Evolutionary conservation across 2,888 invertebrate genomes (phyloP), one percentile per base, ranked within the genome.

Genomic region (Acanthococcus lagerstroemiae): DNA sequence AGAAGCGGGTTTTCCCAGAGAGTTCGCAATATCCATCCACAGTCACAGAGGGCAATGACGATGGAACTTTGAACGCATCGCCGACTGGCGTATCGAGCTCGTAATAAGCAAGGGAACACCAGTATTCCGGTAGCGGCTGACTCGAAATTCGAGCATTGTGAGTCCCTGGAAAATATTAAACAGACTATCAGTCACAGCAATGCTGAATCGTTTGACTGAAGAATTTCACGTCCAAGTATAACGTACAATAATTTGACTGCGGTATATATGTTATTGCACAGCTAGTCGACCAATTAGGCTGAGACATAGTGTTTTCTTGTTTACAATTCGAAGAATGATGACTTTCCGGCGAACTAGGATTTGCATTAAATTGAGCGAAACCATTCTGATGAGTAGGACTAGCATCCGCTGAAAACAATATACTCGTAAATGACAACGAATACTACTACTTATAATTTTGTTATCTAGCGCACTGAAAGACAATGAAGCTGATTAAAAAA

Each of bases 51-150:
- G 90, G 91, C 76, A 90, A 89, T 71, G 90, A 88, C 58, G 90
- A 90, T 60, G 88, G 89, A 56, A 90, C 90, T 78, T 90, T 90
- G 74, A 91, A 91, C 0, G 90, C 90, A 75, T 90, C 90, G 0
- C 90, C 90, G 60, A 95, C 93, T 80, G 97, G 99, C 25, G 95
- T 94, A 76, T 99, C 99, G 69, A 97, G 78, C 78, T 99, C 99
- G 77, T 96, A 99, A 78, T 99, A 99, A 0, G 95, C 94, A 58
- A 99, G 94, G 0, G 96, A 95, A 76, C 99, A 99, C 99, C 99
- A 99, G 77, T 94, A 95, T 75, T 97, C 96, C 0, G 95, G 95
- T 1, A 90, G 88, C 1, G 91, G 90, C 74, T 94, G 94, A 67
- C 86, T 86, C 0, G 93, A 93, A 22, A 94, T 77, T 60, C 90